phyloP scores from a whole-genome alignment of 1,140 invertebrate species.

The Lordiphosa clarofinis region DNA sequence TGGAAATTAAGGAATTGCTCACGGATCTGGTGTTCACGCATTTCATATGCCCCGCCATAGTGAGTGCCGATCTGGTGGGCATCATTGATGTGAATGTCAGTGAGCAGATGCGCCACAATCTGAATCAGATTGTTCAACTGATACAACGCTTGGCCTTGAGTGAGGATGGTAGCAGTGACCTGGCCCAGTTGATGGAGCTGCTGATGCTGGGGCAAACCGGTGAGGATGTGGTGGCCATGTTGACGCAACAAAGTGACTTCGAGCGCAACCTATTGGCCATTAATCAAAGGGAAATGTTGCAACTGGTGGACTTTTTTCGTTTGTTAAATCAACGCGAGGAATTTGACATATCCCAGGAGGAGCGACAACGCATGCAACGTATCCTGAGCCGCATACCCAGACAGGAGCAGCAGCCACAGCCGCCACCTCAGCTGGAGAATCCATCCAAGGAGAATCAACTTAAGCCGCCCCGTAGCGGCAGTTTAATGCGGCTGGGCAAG shows the following conservation, averaged over 20 bases:
- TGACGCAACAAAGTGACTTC: constrained; percentile 82
- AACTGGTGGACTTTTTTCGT: constrained; percentile 82
- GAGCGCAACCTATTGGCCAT: constrained; percentile 84
- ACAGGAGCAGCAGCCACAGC: constrained; percentile 7
- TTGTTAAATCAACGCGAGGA: constrained; percentile 52
- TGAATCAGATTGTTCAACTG: constrained; percentile 95
- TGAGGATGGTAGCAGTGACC: constrained; percentile 89
- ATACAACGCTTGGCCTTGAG: constrained; percentile 93
- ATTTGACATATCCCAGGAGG: constrained; percentile 60
- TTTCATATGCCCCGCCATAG: constrained; percentile 97
- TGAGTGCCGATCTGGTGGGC: constrained; percentile 97
- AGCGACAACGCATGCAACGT: constrained; percentile 61
- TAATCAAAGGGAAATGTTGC: constrained; percentile 84
- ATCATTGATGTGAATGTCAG: constrained; percentile 96
- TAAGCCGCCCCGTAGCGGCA: constrained; percentile 35
- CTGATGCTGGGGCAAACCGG: constrained; percentile 83
- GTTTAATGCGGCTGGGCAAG: constrained; percentile 67
- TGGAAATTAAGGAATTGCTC: constrained; percentile 89
- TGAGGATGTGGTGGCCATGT: constrained; percentile 81
- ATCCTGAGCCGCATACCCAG: constrained; percentile 61
- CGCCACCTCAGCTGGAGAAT: constrained; percentile 9
- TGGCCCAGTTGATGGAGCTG: constrained; percentile 87
- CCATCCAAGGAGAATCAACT: constrained; percentile 23
- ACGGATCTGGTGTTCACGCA: constrained; percentile 95
- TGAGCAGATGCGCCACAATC: constrained; percentile 93